Evolutionary conservation across 2,888 invertebrate genomes (phyloP).

Genomic region (Heliconius ismenius): DNA sequence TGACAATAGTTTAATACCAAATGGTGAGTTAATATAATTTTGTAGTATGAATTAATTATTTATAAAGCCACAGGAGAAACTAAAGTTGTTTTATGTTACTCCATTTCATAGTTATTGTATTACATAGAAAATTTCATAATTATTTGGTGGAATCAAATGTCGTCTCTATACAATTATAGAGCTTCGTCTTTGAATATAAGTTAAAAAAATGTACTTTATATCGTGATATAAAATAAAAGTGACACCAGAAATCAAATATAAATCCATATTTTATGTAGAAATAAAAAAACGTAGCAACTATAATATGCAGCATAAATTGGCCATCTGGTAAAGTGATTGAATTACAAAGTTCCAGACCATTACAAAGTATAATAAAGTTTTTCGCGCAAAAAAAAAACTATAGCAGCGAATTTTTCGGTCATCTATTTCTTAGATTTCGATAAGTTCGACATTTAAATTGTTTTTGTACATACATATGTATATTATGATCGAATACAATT

Average conservation of each 20-base stretch:
- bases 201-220: neutral
- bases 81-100: no score
- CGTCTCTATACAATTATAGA: no score
- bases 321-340: slow-evolving; percentile 48
- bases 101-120: no score
- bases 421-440: slow-evolving; percentile 2
- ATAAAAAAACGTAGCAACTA: slow-evolving; percentile 26
- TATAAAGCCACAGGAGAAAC: no score
- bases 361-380: slow-evolving; percentile 53
- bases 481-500: slow-evolving; percentile 16
- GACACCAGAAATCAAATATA: neutral
- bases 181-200: no score
- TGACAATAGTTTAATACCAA: slow-evolving; percentile 63
- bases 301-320: slow-evolving; percentile 44
- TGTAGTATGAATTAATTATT: neutral
- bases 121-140: no score
- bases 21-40: slow-evolving; percentile 55
- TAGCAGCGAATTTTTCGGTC: slow-evolving; percentile 3
- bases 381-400: slow-evolving; percentile 34
- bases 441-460: slow-evolving; percentile 7
- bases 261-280: slow-evolving; percentile 9
- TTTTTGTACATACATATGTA: neutral
- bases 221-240: neutral
- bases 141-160: no score
- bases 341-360: slow-evolving; percentile 50